Conservation (phyloP, 2,113 vertebrate species). For the Oostethus manadensis region DNA sequence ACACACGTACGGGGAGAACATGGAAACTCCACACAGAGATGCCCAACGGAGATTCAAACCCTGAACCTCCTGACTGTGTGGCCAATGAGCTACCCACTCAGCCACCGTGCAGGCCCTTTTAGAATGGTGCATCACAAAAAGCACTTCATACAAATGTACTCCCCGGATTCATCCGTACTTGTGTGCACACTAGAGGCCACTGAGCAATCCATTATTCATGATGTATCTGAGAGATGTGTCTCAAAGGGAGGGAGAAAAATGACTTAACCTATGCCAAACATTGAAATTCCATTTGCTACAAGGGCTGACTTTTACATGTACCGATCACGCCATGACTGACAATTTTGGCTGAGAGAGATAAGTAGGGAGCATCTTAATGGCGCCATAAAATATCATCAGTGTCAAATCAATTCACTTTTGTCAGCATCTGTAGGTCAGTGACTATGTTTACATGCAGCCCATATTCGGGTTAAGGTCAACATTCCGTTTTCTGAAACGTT, state of each 20-base stretch:
- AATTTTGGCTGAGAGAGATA: constrained; percentile 27
- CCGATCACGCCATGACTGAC: constrained; percentile 38
- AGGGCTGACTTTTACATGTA: constrained; percentile 40
- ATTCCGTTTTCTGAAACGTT: too few species aligned
- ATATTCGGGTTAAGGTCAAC: too few species aligned
- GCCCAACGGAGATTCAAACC: too few species aligned
- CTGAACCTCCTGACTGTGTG: too few species aligned
- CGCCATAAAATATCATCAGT: constrained; percentile 57
- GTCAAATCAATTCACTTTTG: constrained; percentile 56
- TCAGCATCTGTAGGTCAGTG: constrained; percentile 38
- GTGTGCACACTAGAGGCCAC: constrained; percentile 20
- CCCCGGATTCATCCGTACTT: not conserved
- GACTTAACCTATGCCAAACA: not conserved
- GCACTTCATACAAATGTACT: constrained; percentile 9
- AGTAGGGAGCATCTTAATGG: constrained; percentile 44
- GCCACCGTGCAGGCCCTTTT: too few species aligned
- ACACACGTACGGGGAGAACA: too few species aligned
- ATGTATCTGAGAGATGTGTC: constrained; percentile 19
- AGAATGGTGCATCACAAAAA: constrained; percentile 5
- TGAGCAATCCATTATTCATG: constrained; percentile 57
- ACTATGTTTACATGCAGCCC: too few species aligned
- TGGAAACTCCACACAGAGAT: too few species aligned
- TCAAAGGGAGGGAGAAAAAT: not conserved
- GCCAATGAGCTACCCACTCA: too few species aligned
- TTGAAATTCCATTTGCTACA: not conserved